phyloP scores from a whole-genome alignment of 2,113 vertebrate species.

The Lonchura striata region DNA sequence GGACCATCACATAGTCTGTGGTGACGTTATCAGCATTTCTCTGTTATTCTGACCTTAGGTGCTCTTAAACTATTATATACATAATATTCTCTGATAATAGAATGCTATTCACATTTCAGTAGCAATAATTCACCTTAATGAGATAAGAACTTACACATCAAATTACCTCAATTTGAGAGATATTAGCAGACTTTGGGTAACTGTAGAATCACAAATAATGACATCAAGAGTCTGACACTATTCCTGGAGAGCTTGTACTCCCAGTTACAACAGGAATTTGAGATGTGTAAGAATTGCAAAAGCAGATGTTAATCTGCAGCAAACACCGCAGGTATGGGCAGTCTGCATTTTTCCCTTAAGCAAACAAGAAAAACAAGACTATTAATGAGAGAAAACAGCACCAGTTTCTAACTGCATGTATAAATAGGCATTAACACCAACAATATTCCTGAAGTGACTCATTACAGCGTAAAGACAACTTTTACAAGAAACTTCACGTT shows the following conservation, averaged over 20 bases:
- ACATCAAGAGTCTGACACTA: neutral
- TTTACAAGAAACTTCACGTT: slow-evolving; percentile 1
- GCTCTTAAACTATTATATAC: slow-evolving; percentile 58
- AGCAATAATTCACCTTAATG: slow-evolving; percentile 38
- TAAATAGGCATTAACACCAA: slow-evolving; percentile 41
- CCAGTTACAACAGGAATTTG: neutral
- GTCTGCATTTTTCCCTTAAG: slow-evolving; percentile 63
- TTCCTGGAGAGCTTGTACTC: slow-evolving; percentile 34
- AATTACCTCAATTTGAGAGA: neutral
- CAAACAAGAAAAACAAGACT: slow-evolving; percentile 68
- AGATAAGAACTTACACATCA: slow-evolving; percentile 20
- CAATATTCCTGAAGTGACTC: slow-evolving; percentile 8
- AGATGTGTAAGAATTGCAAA: slow-evolving; percentile 34
- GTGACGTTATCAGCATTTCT: slow-evolving; percentile 30
- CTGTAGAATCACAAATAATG: neutral
- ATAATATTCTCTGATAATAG: slow-evolving; percentile 57
- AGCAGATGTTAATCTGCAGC: slow-evolving; percentile 55
- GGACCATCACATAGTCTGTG: neutral
- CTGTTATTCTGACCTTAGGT: slow-evolving; percentile 55
- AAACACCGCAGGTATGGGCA: slow-evolving; percentile 34
- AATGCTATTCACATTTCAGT: slow-evolving; percentile 58
- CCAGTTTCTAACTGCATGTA: slow-evolving; percentile 48
- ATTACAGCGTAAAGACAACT: neutral
- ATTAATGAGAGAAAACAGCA: slow-evolving; percentile 50
- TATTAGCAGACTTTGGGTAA: neutral